Evolutionary conservation across 2,888 invertebrate genomes (phyloP), one percentile per base, ranked within the genome.

Genomic region (Pheosia tremula): DNA sequence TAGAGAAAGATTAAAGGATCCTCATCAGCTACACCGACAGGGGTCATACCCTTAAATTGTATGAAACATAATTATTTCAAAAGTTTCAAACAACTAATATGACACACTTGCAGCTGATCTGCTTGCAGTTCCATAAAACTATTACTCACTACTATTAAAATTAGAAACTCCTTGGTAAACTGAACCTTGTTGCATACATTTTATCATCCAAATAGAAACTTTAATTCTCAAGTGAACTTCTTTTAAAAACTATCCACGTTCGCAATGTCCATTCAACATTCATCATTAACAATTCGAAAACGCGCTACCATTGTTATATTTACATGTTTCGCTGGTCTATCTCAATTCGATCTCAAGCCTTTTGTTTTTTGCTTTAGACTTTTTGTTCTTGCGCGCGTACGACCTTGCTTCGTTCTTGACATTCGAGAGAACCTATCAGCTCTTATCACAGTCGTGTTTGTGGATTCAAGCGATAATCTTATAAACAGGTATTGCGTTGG

Each of bases 341-440:
- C 75, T 71, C 59, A 39, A 13, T 57, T 62, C 55, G n/a, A 69
- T 75, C 68, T 67, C 62, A 52, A 63, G 62, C 63, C 59, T 71
- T 68, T 65, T 61, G 72, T 67, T 72, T 74, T 66, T 59, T 56
- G 62, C n/a, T 62, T 56, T 11, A 53, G 13, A 39, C 58, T 64
- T 75, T 75, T 71, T 76, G 75, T 74, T 60, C 75, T 74, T 60
- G 66, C 62, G 67, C 70, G 70, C 66, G 58, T 63, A n/a, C 58
- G 82, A 79, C 84, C 84, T 86, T 85, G 80, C 68, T 61, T 60
- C 69, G 75, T 65, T 79, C 77, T 82, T 82, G 77, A 77, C 71
- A 72, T 71, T 76, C 68, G 73, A 77, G 73, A 76, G 75, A 74
- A 72, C 66, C 61, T 68, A 67, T 70, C 61, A 64, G 64, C 59